These are phyloP conservation scores for Machimus rusticus DNA, from an alignment of 2,888 invertebrate species.

Conservation along the genomic window DNA sequence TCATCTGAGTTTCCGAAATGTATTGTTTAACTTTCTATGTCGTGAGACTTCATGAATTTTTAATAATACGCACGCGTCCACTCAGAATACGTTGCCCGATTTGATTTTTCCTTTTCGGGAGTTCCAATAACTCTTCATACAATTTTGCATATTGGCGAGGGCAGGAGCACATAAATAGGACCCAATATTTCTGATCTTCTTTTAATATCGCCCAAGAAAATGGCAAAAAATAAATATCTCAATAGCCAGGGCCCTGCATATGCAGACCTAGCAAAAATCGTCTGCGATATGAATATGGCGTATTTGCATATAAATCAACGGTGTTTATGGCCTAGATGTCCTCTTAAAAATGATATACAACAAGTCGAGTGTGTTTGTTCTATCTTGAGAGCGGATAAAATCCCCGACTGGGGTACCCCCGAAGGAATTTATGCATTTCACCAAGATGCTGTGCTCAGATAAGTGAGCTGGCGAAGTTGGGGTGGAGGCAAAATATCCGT, in stretches of 20 bases:
- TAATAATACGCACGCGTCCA: not conserved
- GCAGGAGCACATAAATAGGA: constrained; percentile 18
- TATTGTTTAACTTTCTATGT: not conserved
- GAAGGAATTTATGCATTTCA: constrained; percentile 43
- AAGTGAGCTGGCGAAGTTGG: constrained; percentile 18
- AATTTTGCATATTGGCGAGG: not conserved
- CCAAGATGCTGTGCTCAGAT: constrained; percentile 43
- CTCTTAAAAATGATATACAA: constrained; percentile 49
- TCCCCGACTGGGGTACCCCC: constrained; percentile 17
- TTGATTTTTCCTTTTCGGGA: not conserved
- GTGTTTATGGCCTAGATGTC: constrained; percentile 49
- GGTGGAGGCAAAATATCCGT: constrained; percentile 16
- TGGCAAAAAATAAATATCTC: constrained; percentile 2
- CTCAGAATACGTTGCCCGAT: not conserved
- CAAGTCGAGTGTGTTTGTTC: constrained; percentile 41
- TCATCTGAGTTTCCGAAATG: too few relatives aligned
- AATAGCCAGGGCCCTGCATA: not conserved
- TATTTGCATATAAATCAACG: constrained; percentile 48
- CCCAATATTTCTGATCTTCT: constrained; percentile 21
- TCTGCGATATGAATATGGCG: constrained; percentile 13
- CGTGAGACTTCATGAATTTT: not conserved
- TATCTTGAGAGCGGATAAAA: constrained; percentile 28
- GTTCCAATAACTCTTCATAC: not conserved
- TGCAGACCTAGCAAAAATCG: constrained; percentile 34
- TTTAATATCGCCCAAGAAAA: constrained; percentile 20